Evolutionary conservation across 2,888 invertebrate genomes (phyloP).

Genomic region (Tryphoninae sp.): DNA sequence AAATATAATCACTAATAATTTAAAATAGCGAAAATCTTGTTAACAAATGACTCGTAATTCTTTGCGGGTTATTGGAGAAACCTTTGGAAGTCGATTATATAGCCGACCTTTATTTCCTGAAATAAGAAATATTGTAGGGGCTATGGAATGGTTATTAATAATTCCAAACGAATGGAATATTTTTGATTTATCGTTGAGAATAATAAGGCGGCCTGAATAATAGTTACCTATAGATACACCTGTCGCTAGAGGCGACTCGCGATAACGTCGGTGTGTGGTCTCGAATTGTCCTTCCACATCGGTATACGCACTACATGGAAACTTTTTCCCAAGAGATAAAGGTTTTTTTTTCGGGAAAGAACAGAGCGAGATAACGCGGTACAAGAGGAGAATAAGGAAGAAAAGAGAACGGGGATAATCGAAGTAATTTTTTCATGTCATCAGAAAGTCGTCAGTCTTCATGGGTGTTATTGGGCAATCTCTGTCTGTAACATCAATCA

Average conservation of each 20-base stretch:
- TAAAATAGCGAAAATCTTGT: too few species aligned
- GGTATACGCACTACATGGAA: slow-evolving; percentile 30
- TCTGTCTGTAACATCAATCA: slow-evolving; percentile 65
- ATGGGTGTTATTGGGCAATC: slow-evolving; percentile 65
- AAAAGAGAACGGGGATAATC: slow-evolving; percentile 42
- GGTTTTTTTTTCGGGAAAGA: slow-evolving; percentile 39
- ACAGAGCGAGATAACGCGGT: slow-evolving; percentile 29
- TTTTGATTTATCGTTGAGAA: slow-evolving; percentile 41
- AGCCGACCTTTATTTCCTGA: slow-evolving; percentile 6
- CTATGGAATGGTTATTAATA: slow-evolving; percentile 38
- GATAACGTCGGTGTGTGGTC: slow-evolving; percentile 49
- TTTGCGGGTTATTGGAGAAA: too few species aligned
- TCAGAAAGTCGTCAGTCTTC: slow-evolving; percentile 66
- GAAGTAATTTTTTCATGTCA: slow-evolving; percentile 65
- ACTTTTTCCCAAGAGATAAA: slow-evolving; percentile 48
- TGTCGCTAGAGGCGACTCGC: slow-evolving; percentile 42
- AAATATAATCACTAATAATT: too few species aligned
- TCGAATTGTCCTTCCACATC: slow-evolving; percentile 40
- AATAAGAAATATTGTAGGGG: not conserved
- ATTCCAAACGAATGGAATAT: slow-evolving; percentile 19
- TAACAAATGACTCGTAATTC: too few species aligned
- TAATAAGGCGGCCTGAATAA: slow-evolving; percentile 47
- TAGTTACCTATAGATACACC: slow-evolving; percentile 23
- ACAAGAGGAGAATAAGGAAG: slow-evolving; percentile 14
- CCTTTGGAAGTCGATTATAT: not conserved